phyloP scores from a whole-genome alignment of 2,888 invertebrate species.

The Eremobia ochroleuca region DNA sequence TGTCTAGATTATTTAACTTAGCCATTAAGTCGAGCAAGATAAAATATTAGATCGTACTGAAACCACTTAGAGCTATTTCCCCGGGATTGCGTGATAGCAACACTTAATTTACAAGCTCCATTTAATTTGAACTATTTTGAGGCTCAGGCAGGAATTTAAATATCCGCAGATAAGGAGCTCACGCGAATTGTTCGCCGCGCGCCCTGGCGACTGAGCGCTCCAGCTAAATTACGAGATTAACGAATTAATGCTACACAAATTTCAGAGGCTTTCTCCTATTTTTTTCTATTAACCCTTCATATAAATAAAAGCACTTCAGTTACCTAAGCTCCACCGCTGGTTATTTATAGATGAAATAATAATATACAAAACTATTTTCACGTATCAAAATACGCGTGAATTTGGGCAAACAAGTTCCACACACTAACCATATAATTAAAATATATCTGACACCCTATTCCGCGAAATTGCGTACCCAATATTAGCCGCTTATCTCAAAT shows the following conservation, averaged over 20 bases:
- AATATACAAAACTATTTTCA: constrained; percentile 5
- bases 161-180: constrained; percentile 89
- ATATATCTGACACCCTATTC: constrained; percentile 59
- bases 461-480: constrained; percentile 57
- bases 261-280: constrained; percentile 66
- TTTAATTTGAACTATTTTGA: constrained; percentile 88
- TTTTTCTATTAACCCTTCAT: constrained; percentile 37
- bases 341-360: neutral
- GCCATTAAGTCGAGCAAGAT: constrained; percentile 75
- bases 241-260: constrained; percentile 80
- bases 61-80: constrained; percentile 89
- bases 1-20: constrained; percentile 63
- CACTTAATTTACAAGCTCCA: constrained; percentile 90
- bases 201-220: constrained; percentile 73
- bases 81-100: constrained; percentile 89
- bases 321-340: neutral
- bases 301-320: neutral
- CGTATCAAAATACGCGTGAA: constrained; percentile 12
- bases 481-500: constrained; percentile 60
- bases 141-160: constrained; percentile 86
- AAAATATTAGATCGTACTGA: constrained; percentile 83
- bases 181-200: constrained; percentile 82
- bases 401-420: constrained; percentile 38
- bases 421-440: constrained; percentile 56
- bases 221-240: constrained; percentile 83